Evolutionary conservation across 1,140 invertebrate species (phyloP).

Genomic region (Drosophila triauraria): DNA sequence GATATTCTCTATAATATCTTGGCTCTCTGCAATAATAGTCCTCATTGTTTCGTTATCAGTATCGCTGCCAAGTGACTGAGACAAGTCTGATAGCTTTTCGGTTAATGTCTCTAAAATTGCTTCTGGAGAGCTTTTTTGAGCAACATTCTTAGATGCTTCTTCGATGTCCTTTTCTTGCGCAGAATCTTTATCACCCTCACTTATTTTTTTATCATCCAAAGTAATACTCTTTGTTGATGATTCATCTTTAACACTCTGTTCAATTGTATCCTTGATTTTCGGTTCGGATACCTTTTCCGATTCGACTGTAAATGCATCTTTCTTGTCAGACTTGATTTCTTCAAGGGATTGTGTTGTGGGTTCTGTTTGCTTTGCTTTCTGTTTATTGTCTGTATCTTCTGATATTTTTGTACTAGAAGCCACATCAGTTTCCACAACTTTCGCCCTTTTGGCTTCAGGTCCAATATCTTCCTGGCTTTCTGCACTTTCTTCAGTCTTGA

Average conservation of each 20-base stretch:
- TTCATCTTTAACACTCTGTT: neutral
- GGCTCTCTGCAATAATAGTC: slow-evolving; percentile 23
- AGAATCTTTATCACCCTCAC: neutral
- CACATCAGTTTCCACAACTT: slow-evolving; percentile 22
- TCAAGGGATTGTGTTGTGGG: neutral
- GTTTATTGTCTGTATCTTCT: neutral
- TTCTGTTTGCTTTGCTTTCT: neutral
- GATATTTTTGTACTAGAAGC: neutral
- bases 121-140: slow-evolving; percentile 4
- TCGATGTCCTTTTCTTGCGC: neutral
- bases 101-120: slow-evolving; percentile 3
- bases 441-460: slow-evolving; percentile 36
- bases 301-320: slow-evolving; percentile 1
- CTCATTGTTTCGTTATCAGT: slow-evolving; percentile 4
- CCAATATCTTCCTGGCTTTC: slow-evolving; percentile 23
- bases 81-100: slow-evolving; percentile 3
- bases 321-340: neutral
- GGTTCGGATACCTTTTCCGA: neutral
- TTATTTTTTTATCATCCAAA: neutral
- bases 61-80: slow-evolving; percentile 4
- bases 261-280: neutral
- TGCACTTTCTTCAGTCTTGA: slow-evolving; percentile 6
- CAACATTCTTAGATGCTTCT: neutral
- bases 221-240: neutral
- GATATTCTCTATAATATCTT: slow-evolving; percentile 50